Evolutionary conservation across 2,888 invertebrate genomes (phyloP).

Genomic region (Podabrus alpinus): DNA sequence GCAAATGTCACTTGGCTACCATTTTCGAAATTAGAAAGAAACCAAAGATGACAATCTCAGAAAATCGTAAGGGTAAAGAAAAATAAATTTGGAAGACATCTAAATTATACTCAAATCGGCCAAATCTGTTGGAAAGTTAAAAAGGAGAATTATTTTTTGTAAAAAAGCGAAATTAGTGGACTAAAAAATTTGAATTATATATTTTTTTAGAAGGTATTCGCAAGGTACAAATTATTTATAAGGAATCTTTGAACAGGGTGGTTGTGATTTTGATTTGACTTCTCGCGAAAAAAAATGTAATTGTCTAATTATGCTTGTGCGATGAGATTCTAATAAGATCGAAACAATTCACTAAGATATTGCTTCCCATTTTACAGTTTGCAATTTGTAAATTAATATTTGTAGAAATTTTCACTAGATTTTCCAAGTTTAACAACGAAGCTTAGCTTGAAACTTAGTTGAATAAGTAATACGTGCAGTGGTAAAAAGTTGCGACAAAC

Average conservation of each 20-base stretch:
- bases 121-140: background rate
- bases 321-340: too few species aligned
- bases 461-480: background rate
- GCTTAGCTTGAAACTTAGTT: background rate
- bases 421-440: background rate
- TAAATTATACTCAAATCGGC: background rate
- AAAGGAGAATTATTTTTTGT: background rate
- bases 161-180: background rate
- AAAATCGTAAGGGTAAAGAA: background rate
- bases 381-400: too few species aligned
- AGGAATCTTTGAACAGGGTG: too few species aligned
- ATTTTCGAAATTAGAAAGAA: background rate
- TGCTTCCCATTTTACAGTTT: too few species aligned
- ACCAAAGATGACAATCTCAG: background rate
- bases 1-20: background rate
- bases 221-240: too few species aligned
- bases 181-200: too few species aligned
- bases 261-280: too few species aligned
- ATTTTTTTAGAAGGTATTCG: too few species aligned
- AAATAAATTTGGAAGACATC: background rate
- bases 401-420: background rate
- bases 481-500: background rate
- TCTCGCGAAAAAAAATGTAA: too few species aligned
- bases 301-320: too few species aligned
- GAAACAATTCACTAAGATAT: too few species aligned